Evolutionary conservation across 2,888 invertebrate genomes (phyloP).

Genomic region (Dyspetes luteomarginatus): DNA sequence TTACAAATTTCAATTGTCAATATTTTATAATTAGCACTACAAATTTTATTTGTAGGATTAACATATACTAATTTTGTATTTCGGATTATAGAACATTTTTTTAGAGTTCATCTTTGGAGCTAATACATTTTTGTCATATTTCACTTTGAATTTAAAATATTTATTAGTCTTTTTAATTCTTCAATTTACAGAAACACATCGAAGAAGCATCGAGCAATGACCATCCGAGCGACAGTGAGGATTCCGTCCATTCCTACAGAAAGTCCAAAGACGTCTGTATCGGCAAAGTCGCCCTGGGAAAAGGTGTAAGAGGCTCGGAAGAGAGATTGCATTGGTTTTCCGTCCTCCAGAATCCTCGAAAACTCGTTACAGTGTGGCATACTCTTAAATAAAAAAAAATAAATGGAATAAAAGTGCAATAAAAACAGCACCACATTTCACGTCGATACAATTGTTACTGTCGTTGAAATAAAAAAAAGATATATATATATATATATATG

Average conservation of each 20-base stretch:
- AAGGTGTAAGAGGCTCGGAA: constrained; percentile 80
- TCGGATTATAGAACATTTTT: too few relatives aligned
- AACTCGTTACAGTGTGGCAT: constrained; percentile 82
- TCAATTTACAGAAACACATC: constrained; percentile 57
- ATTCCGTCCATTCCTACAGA: constrained; percentile 76
- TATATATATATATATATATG: too few relatives aligned
- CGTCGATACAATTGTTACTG: neutral
- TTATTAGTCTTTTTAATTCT: too few relatives aligned
- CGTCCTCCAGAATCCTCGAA: constrained; percentile 81
- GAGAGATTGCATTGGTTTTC: constrained; percentile 82
- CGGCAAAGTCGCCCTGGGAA: constrained; percentile 82
- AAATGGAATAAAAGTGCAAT: constrained; percentile 24
- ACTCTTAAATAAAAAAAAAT: constrained; percentile 74
- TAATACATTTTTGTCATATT: neutral
- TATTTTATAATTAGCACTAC: too few relatives aligned
- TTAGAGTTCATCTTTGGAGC: too few relatives aligned
- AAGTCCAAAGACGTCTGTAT: constrained; percentile 75
- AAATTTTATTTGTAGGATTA: too few relatives aligned
- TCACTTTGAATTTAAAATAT: neutral
- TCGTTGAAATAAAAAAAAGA: constrained; percentile 17
- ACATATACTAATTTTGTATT: too few relatives aligned
- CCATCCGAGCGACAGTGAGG: constrained; percentile 79
- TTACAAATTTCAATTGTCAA: too few relatives aligned
- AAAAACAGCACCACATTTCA: constrained; percentile 1
- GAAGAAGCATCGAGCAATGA: constrained; percentile 68